Base-by-base conservation (phyloP, 2,113 vertebrate species). In the Cyprinodon tularosa region DNA sequence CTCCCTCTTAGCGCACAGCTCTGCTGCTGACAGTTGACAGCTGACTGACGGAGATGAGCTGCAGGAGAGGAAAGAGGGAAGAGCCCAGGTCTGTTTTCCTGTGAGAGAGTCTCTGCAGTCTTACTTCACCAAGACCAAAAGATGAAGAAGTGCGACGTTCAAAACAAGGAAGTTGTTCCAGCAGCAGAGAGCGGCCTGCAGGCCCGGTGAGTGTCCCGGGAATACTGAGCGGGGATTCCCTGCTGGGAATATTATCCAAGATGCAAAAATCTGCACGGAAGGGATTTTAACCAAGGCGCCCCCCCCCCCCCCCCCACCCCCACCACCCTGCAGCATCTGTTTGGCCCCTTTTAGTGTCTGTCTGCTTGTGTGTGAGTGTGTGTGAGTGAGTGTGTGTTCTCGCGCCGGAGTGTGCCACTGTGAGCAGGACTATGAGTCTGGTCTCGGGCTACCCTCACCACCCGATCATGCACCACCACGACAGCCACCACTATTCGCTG, bases 391-490 rank as follows among this genome's bases (percentile, higher is more conserved):
- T 44, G 74, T 17, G 57, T 12, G 76, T 48, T 57, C 20, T 57
- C 50, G 50, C 50, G 7, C 50, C 50, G 50, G 72, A 39, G 42
- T 36, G 76, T 7, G 62, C 20, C 73, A 69, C 15, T 59, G 40
- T 82, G 68, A 68, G 76, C 62, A 76, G 74, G 76, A 94, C 89
- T 36, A 98, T 98, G 97, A 99, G 97, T 96, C 89, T 98, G 39
- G 97, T 98, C 15, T 96, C 97, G 85, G 97, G 97, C 76, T 98
- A 98, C 83, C 96, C 97, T 86, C 97, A 98, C 95, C 97, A 98
- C 90, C 95, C 97, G 50, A 96, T 96, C 94, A 96, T 98, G 91
- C 97, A 98, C 93, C 97, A 98, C 93, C 97, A 98, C 84, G 96
- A 97, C 79, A 80, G 71, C 72, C 90, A 90, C 72, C 89, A 89